These are phyloP conservation scores for Anastatus disparis DNA, from an alignment of 1,140 invertebrate genomes.

Conservation along the genomic window DNA sequence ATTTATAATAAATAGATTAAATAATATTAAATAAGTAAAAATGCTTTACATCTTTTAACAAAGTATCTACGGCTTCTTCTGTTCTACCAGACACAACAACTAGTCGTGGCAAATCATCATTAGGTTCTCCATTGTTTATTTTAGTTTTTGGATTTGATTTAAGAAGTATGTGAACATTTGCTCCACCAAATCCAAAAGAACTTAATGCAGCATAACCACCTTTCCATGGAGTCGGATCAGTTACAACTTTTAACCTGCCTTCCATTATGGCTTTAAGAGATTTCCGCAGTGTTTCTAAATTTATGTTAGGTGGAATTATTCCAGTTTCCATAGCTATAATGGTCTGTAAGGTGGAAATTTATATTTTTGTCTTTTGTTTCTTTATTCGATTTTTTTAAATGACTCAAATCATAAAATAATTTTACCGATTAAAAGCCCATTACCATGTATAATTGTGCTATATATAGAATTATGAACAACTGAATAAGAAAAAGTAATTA, in stretches of 20 bases:
- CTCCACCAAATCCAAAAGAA: conserved; percentile 28
- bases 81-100: conserved; percentile 70
- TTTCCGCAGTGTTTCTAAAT: background rate
- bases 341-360: conserved; percentile 59
- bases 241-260: background rate
- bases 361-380: no score
- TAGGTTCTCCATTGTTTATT: conserved; percentile 1
- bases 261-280: background rate
- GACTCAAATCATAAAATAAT: conserved; percentile 23
- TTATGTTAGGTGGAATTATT: conserved; percentile 11
- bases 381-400: no score
- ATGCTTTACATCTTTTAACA: background rate
- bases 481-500: no score
- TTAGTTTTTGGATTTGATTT: conserved; percentile 26
- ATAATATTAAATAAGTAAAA: no score
- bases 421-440: no score
- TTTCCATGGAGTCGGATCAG: background rate
- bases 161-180: conserved; percentile 22
- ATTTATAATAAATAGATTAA: no score
- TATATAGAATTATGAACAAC: no score
- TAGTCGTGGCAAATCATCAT: conserved; percentile 58
- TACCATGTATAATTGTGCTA: no score
- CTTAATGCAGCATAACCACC: background rate
- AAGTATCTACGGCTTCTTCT: conserved; percentile 66
- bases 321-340: conserved; percentile 56